Conservation (phyloP, 1,140 invertebrate species). For the Drosophila carrolli region DNA sequence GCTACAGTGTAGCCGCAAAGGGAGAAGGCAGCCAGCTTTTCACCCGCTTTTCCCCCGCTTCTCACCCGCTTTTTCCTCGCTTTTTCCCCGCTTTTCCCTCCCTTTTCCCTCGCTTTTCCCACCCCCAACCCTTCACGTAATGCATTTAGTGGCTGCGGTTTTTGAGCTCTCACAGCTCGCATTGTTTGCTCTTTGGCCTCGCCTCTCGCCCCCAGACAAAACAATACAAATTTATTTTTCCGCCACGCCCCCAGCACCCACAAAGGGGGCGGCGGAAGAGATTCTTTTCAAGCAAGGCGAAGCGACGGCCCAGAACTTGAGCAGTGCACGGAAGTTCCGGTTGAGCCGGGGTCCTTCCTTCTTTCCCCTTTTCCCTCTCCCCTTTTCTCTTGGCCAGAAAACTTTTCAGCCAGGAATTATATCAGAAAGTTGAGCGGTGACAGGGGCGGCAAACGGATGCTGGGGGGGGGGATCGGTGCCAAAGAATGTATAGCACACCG, state of each 20-base stretch:
- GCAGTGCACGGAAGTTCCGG: constrained; percentile 78
- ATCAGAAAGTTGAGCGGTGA: constrained; percentile 31
- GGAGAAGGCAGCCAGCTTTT: constrained; percentile 33
- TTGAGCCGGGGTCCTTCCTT: constrained; percentile 33
- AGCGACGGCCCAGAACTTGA: constrained; percentile 75
- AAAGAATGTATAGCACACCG: constrained; percentile 21
- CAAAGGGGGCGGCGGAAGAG: constrained; percentile 7
- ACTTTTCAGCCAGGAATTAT: constrained; percentile 59
- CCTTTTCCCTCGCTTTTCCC: constrained; percentile 14
- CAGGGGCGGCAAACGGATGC: constrained; percentile 14
- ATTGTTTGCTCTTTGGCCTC: constrained; percentile 81
- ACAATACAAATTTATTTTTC: constrained; percentile 76
- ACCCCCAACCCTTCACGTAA: constrained; percentile 37
- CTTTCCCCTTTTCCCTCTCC: constrained; percentile 7
- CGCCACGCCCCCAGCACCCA: constrained; percentile 35
- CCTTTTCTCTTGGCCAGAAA: constrained; percentile 9
- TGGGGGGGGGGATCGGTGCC: constrained; percentile 13
- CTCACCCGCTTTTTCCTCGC: constrained; percentile 12
- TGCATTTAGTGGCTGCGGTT: constrained; percentile 83
- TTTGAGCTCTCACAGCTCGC: constrained; percentile 65
- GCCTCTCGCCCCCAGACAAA: constrained; percentile 55
- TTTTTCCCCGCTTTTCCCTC: constrained; percentile 6
- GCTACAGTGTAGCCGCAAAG: constrained; percentile 75
- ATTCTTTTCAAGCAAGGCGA: constrained; percentile 58
- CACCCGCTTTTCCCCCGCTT: not conserved